These are phyloP conservation scores for Heterotis niloticus DNA, from an alignment of 2,113 vertebrate genomes.

Conservation along the genomic window DNA sequence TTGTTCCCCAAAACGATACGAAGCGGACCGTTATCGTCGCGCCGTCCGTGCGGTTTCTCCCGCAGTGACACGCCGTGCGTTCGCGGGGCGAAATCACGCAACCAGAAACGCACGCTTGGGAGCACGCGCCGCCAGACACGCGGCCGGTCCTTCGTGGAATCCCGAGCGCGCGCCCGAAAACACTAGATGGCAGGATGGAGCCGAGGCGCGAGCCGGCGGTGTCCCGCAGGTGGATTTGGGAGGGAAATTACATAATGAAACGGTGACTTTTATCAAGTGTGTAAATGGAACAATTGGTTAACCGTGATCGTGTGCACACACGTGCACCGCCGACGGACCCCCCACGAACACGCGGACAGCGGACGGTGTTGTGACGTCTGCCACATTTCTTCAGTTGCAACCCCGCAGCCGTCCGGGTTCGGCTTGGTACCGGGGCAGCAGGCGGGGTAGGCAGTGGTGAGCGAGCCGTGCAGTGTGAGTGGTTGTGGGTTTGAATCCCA, in stretches of 20 bases:
- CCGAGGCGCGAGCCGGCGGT: conserved; percentile 48
- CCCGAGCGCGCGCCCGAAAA: conserved; percentile 11
- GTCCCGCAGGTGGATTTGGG: conserved; percentile 40
- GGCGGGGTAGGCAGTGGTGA: too few relatives aligned
- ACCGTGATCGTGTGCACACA: conserved; percentile 21
- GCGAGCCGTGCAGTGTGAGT: too few relatives aligned
- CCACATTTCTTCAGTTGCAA: background rate
- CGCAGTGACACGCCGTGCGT: background rate
- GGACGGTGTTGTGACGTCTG: conserved; percentile 1
- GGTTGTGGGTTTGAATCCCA: too few relatives aligned
- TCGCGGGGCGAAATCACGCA: background rate
- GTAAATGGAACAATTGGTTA: conserved; percentile 25
- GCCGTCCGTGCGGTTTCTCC: background rate
- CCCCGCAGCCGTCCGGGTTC: background rate
- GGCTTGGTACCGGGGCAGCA: too few relatives aligned
- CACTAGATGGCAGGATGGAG: conserved; percentile 93
- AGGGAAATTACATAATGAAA: conserved; percentile 67
- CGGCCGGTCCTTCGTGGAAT: conserved; percentile 1
- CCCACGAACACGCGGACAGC: background rate
- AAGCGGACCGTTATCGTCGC: background rate
- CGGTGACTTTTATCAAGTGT: conserved; percentile 43
- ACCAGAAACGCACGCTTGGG: background rate
- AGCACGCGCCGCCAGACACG: too few relatives aligned
- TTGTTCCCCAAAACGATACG: too few relatives aligned
- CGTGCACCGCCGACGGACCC: background rate